These are phyloP conservation scores for Bursaphelenchus mucronatus DNA, from an alignment of 1,140 invertebrate genomes.

Conservation along the genomic window DNA sequence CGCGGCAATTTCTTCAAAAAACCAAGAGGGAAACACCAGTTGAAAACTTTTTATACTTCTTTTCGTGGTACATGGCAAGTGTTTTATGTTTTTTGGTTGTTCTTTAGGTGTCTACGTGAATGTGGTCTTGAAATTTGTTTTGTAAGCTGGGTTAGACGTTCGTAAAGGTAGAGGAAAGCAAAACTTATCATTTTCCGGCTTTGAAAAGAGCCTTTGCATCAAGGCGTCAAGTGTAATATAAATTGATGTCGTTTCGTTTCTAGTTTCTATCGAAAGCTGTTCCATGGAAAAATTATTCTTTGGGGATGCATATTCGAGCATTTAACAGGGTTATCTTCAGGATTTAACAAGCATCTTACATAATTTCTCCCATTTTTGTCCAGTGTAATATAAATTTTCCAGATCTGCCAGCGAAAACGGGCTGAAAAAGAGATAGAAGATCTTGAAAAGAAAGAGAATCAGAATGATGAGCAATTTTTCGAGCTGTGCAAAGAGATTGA, in stretches of 20 bases:
- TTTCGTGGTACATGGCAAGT: slow-evolving; percentile 49
- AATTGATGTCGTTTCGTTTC: too few relatives aligned
- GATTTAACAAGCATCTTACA: too few relatives aligned
- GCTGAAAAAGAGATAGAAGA: slow-evolving; percentile 37
- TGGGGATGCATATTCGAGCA: not conserved
- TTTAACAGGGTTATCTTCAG: too few relatives aligned
- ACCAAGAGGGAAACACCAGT: slow-evolving; percentile 27
- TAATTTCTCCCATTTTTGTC: too few relatives aligned
- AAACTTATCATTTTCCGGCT: too few relatives aligned
- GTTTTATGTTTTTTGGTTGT: not conserved
- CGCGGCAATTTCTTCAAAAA: slow-evolving; percentile 26
- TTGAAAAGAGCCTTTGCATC: too few relatives aligned
- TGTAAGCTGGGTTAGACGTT: too few relatives aligned
- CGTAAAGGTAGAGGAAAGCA: too few relatives aligned
- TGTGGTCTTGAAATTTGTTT: too few relatives aligned
- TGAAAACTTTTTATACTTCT: slow-evolving; percentile 41
- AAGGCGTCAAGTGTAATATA: too few relatives aligned
- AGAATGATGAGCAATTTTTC: slow-evolving; percentile 17
- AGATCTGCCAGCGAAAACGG: slow-evolving; percentile 36
- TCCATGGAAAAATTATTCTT: not conserved
- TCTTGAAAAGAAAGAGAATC: slow-evolving; percentile 24
- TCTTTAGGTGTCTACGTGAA: not conserved
- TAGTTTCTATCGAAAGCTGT: not conserved
- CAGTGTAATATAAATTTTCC: not conserved
- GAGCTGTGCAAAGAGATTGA: slow-evolving; percentile 39